phyloP scores from a whole-genome alignment of 2,888 invertebrate species.

The Tetragnatha montana region DNA sequence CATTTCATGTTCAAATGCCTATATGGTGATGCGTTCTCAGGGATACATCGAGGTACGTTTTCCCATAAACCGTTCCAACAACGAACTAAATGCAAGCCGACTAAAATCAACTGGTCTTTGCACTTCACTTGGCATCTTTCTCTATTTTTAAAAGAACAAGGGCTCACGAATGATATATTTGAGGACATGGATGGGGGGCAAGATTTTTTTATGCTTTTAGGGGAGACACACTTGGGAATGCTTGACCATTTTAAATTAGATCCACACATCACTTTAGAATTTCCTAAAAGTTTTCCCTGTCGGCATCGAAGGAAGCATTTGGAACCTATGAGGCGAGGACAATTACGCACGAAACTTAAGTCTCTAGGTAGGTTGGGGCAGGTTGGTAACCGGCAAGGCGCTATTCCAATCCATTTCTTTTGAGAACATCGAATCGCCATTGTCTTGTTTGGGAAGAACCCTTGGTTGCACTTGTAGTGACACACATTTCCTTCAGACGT shows the following conservation, averaged over 20 bases:
- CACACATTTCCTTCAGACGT: constrained; percentile 3
- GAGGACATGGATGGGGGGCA: background rate
- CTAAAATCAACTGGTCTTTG: background rate
- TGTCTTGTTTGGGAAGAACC: background rate
- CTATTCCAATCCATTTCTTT: constrained; percentile 6
- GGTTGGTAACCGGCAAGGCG: background rate
- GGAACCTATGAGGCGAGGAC: background rate
- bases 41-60: constrained; percentile 22
- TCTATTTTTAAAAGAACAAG: constrained; percentile 8
- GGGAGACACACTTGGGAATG: background rate
- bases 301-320: background rate
- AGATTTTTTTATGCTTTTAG: background rate
- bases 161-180: background rate
- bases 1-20: constrained; percentile 14
- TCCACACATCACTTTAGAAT: background rate
- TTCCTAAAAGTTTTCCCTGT: background rate
- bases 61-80: constrained; percentile 1
- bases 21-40: background rate
- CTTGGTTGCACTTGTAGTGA: constrained; percentile 16
- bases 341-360: background rate
- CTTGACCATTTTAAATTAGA: background rate
- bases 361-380: background rate
- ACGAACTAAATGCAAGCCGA: background rate
- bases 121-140: constrained; percentile 23
- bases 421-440: background rate